Conservation (phyloP, 1,140 invertebrate species). For the Trialeurodes vaporariorum region DNA sequence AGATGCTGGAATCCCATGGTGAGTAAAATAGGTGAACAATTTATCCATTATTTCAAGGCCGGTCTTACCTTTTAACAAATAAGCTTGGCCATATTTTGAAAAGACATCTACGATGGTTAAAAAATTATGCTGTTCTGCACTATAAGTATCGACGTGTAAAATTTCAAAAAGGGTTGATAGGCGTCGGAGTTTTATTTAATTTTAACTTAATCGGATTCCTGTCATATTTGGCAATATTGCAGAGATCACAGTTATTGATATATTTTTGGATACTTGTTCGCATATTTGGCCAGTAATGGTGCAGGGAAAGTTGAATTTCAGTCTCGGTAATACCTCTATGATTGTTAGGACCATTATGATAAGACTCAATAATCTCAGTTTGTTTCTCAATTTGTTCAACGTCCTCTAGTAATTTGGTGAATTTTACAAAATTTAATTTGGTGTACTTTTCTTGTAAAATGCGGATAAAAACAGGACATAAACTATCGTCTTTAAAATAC, state of each 20-base stretch:
- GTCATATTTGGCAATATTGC: conserved; percentile 1
- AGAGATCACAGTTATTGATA: conserved; percentile 4
- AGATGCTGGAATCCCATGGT: conserved; percentile 3
- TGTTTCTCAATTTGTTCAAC: neutral
- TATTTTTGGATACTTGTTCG: neutral
- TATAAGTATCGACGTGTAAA: neutral
- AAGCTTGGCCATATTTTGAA: conserved; percentile 8
- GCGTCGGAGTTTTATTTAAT: neutral
- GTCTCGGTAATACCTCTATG: conserved; percentile 1
- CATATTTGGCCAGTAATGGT: conserved; percentile 9
- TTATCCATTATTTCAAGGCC: conserved; percentile 7
- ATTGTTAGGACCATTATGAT: conserved; percentile 2
- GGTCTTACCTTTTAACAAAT: neutral
- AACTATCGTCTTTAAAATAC: no score
- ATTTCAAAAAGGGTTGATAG: conserved; percentile 2
- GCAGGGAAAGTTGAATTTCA: neutral
- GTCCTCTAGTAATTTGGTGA: neutral
- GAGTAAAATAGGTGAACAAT: neutral
- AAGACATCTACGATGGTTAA: conserved; percentile 6
- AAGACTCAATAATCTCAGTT: neutral
- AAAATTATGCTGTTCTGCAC: neutral
- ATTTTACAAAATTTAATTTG: conserved; percentile 4
- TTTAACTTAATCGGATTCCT: neutral
- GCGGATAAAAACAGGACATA: no score
- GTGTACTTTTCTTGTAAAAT: no score